Evolutionary conservation across 1,140 invertebrate species (phyloP).

Genomic region (Drosophila takahashii): DNA sequence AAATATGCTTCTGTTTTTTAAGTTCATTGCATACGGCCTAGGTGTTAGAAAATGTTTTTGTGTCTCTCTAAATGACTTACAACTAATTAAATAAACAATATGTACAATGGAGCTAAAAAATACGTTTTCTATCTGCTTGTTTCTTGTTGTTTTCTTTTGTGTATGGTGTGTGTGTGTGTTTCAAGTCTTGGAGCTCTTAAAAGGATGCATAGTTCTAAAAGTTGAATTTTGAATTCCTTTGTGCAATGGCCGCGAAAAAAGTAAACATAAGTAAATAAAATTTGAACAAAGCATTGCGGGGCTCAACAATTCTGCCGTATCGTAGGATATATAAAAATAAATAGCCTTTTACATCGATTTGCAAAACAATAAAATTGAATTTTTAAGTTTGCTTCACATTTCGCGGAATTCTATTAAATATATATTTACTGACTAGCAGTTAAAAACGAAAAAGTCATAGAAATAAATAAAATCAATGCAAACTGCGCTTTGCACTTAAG

Average conservation of each 20-base stretch:
- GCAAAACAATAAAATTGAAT: constrained; percentile 67
- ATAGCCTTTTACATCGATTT: constrained; percentile 72
- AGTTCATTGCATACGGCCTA: constrained; percentile 59
- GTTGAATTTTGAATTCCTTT: constrained; percentile 76
- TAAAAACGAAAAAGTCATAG: constrained; percentile 67
- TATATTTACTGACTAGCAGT: constrained; percentile 78
- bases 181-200: constrained; percentile 80
- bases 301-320: constrained; percentile 37
- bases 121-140: constrained; percentile 26
- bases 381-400: constrained; percentile 48
- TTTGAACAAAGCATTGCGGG: constrained; percentile 50
- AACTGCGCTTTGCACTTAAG: constrained; percentile 61
- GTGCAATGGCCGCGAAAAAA: constrained; percentile 74
- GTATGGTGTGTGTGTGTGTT: constrained; percentile 35
- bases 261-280: constrained; percentile 36
- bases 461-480: constrained; percentile 73
- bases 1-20: constrained; percentile 49
- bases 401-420: constrained; percentile 57
- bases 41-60: constrained; percentile 24
- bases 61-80: constrained; percentile 32
- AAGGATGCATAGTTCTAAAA: constrained; percentile 37
- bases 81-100: constrained; percentile 81
- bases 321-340: constrained; percentile 54
- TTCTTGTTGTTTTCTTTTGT: constrained; percentile 29
- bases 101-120: constrained; percentile 60